Base-by-base conservation (phyloP, 2,797 vertebrate species). In the Poecilia velifera region DNA sequence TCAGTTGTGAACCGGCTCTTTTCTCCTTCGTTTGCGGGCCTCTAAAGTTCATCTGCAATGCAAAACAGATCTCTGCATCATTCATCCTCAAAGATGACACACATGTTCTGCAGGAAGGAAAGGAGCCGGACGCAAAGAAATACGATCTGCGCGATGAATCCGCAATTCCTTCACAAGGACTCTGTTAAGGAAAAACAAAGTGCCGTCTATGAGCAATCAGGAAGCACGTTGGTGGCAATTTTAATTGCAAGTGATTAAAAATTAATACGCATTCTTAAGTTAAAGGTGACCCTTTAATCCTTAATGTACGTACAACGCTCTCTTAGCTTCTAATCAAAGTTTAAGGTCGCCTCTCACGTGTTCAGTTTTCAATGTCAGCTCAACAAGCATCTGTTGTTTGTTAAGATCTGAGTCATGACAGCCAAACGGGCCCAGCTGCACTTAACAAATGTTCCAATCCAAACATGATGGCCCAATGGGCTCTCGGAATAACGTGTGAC, bases 381-480 rank as follows among this genome's bases (percentile, higher is more conserved):
- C 28, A 12, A 34, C 41, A 20, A 75, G 14, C 55, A 46, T 57
- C 73, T 74, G 73, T 74, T 75, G 59, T 68, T 45, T 78, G 72
- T 51, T 71, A 39, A 79, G 46, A 51, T 76, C 12, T 53, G 59
- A 82, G 75, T 74, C 82, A 80, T 74, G 76, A 74, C 76, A 80
- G 41, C 80, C 71, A 74, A 81, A 43, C 70, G 22, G 72, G n/a
- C 28, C 68, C 81, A 55, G 77, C 62, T 82, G 76, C 43, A 68
- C 72, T 66, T 53, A 68, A 76, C 72, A 72, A 51, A 82, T 80
- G 45, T 55, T 66, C 25, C 82, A 76, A 83, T 83, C 34, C 74
- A 75, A 72, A 43, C 78, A 68, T 18, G 49, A 78, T 80, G 51
- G 75, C 55, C 41, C 80, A 84, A 80, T 74, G 77, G 73, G 57